Conservation (phyloP, 2,888 invertebrate species). For the Caenorhabditis doughertyi region DNA sequence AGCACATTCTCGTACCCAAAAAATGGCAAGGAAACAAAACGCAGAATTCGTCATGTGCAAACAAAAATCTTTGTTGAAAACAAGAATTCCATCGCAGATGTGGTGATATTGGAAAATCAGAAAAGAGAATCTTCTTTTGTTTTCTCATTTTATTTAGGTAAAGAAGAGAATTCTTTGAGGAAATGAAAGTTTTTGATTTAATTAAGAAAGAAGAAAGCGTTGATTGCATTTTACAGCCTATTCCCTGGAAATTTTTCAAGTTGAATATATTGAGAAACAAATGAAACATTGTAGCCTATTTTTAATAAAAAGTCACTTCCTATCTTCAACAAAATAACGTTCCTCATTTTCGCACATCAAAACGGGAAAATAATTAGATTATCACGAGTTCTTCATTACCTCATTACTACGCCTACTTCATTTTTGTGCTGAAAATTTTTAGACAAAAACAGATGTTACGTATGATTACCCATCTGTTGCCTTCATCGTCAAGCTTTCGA, state of each 20-base stretch:
- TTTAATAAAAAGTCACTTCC: not conserved
- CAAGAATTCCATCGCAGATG: not conserved
- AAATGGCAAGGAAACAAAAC: conserved; percentile 6
- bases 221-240: conserved; percentile 6
- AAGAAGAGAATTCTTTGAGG: not conserved
- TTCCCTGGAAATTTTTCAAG: not conserved
- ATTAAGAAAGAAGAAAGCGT: conserved; percentile 5
- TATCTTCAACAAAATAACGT: not conserved
- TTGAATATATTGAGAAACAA: no score
- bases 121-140: not conserved
- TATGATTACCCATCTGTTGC: not conserved
- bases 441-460: conserved; percentile 10
- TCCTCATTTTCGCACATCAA: not conserved
- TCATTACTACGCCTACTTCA: conserved; percentile 23
- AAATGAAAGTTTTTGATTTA: conserved; percentile 18
- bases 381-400: not conserved
- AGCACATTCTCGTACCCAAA: not conserved
- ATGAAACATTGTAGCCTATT: not conserved
- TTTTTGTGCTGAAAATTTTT: not conserved
- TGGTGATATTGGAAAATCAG: conserved; percentile 44
- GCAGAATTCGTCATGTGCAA: conserved; percentile 54
- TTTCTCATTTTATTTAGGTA: conserved; percentile 19
- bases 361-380: not conserved
- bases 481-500: not conserved
- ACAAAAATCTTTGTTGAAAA: conserved; percentile 37